A percentile compares a stretch with the other conserved stretches of the same genome.
Conservation (phyloP, 2,888 invertebrate genomes). For the Keiferia lycopersicella region DNA sequence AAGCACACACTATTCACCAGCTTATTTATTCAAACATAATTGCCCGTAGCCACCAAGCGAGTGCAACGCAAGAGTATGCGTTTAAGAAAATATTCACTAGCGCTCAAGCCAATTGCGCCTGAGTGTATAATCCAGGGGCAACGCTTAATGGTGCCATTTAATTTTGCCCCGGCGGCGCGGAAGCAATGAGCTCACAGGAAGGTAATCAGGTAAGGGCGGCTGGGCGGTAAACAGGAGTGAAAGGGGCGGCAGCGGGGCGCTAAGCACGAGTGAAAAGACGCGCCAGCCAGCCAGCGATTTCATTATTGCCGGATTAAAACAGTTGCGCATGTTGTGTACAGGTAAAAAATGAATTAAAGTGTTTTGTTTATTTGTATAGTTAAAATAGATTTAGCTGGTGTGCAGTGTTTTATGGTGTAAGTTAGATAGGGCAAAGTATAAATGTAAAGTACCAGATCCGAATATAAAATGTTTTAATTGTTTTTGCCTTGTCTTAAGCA, state of each 20-base stretch:
- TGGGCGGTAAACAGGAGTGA: neutral
- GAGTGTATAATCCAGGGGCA: conserved; percentile 36
- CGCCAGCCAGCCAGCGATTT: neutral
- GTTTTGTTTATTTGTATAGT: neutral
- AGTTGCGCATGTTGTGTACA: neutral
- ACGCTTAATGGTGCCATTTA: conserved; percentile 69
- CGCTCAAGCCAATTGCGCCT: conserved; percentile 25
- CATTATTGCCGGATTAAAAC: neutral
- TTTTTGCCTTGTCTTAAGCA: too few species aligned
- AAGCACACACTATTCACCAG: neutral
- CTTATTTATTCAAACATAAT: conserved; percentile 17
- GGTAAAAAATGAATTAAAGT: neutral
- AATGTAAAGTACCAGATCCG: too few species aligned
- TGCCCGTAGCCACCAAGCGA: conserved; percentile 11
- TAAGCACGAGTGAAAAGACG: neutral
- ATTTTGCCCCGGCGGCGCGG: conserved; percentile 62
- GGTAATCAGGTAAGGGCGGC: conserved; percentile 26
- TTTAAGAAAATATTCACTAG: conserved; percentile 23
- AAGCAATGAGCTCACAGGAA: conserved; percentile 42
- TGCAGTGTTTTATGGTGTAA: neutral
- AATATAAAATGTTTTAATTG: too few species aligned
- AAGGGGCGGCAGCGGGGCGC: neutral
- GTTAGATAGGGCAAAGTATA: too few species aligned
- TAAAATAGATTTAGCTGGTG: neutral
- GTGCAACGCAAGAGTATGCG: conserved; percentile 9